Evolutionary conservation across 1,140 invertebrate genomes (phyloP).

Genomic region (Lethrus apterus): DNA sequence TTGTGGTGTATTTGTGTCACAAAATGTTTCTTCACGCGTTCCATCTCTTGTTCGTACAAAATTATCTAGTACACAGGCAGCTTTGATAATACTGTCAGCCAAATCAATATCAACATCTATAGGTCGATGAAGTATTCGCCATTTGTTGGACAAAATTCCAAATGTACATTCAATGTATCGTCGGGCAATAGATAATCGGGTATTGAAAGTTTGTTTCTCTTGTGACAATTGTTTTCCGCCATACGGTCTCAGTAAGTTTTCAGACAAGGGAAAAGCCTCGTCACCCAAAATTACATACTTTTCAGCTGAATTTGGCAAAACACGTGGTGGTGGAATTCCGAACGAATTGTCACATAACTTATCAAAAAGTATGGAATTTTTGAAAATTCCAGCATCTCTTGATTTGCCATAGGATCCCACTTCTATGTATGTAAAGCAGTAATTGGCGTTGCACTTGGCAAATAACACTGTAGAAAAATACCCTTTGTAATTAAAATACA

Average conservation of each 20-base stretch:
- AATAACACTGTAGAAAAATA: conserved; percentile 40
- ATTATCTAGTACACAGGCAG: too few relatives aligned
- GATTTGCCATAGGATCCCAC: conserved; percentile 41
- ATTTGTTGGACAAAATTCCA: conserved; percentile 15
- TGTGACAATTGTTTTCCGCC: conserved; percentile 30
- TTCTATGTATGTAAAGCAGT: conserved; percentile 37
- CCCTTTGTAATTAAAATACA: conserved; percentile 33
- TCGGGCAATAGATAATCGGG: conserved; percentile 38
- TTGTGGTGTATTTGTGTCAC: conserved; percentile 4
- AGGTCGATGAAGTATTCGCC: conserved; percentile 1
- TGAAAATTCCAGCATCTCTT: conserved; percentile 38
- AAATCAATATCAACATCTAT: neutral
- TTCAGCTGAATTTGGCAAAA: conserved; percentile 20
- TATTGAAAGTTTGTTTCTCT: conserved; percentile 36
- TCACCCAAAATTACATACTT: conserved; percentile 37
- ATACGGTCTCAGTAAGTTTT: conserved; percentile 38
- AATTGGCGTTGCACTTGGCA: conserved; percentile 38
- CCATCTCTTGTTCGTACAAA: too few relatives aligned
- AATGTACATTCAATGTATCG: conserved; percentile 37
- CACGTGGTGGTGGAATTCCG: conserved; percentile 23
- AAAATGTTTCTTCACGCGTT: conserved; percentile 5
- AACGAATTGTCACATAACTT: conserved; percentile 20
- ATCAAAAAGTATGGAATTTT: conserved; percentile 27
- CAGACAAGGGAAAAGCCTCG: conserved; percentile 36
- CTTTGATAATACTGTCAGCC: too few relatives aligned